Evolutionary conservation across 1,140 invertebrate genomes (phyloP).

Genomic region (Drosophila bocqueti): DNA sequence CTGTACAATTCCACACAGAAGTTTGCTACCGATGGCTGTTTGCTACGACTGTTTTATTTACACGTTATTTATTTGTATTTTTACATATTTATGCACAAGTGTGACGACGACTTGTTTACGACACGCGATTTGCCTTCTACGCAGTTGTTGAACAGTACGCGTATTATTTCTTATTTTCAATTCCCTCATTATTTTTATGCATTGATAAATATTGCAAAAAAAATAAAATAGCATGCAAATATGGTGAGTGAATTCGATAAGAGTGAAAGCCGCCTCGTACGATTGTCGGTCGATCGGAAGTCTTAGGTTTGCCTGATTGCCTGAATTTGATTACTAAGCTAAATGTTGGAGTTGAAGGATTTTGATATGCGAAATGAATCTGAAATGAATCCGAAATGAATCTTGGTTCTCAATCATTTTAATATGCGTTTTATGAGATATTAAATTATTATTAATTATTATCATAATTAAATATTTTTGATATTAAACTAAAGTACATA

Average conservation of each 20-base stretch:
- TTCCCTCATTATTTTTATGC: conserved; percentile 52
- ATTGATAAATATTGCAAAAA: conserved; percentile 64
- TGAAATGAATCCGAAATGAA: too few relatives aligned
- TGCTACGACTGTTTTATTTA: conserved; percentile 32
- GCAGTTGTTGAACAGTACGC: conserved; percentile 62
- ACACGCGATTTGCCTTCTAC: conserved; percentile 75
- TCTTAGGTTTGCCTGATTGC: neutral
- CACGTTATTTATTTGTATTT: conserved; percentile 69
- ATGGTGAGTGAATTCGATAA: conserved; percentile 19
- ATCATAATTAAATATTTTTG: neutral
- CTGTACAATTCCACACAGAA: conserved; percentile 27
- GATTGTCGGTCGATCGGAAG: neutral
- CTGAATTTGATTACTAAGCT: neutral
- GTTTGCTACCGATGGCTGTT: conserved; percentile 16
- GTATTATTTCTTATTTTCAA: conserved; percentile 42
- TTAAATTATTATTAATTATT: too few relatives aligned
- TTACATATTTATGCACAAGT: conserved; percentile 62
- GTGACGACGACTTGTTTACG: conserved; percentile 70
- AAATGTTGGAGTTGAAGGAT: neutral
- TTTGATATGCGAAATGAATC: too few relatives aligned
- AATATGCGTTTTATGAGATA: too few relatives aligned
- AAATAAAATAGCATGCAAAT: conserved; percentile 53
- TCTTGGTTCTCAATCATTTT: too few relatives aligned
- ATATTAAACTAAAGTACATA: neutral
- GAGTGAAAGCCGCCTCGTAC: neutral